phyloP scores from a whole-genome alignment of 2,113 vertebrate species.

The Scomber scombrus region DNA sequence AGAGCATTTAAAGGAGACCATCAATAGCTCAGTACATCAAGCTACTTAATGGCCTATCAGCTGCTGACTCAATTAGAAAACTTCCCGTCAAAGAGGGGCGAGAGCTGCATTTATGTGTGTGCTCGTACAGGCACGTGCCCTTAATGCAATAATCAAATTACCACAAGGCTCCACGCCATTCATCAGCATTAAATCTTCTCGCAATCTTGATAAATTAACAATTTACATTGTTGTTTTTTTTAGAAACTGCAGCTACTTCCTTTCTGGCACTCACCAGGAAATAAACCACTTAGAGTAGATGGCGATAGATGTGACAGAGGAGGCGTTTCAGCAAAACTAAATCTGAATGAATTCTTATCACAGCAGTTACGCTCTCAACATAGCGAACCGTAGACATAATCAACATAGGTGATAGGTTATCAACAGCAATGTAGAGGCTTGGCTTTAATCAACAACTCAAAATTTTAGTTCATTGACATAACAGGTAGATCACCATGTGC shows the following conservation, averaged over 20 bases:
- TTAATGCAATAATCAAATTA: slow-evolving; percentile 51
- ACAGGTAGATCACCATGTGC: slow-evolving; percentile 17
- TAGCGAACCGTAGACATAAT: background rate
- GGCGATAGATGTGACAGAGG: slow-evolving; percentile 12
- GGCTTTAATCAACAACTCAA: background rate
- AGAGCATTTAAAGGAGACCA: slow-evolving; percentile 24
- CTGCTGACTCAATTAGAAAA: slow-evolving; percentile 52
- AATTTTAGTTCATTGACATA: background rate
- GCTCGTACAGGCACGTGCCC: background rate
- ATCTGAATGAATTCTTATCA: slow-evolving; percentile 33
- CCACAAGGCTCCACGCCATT: slow-evolving; percentile 21
- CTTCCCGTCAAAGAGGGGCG: slow-evolving; percentile 5
- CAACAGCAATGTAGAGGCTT: background rate
- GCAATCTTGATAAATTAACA: slow-evolving; percentile 44
- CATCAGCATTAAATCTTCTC: slow-evolving; percentile 42
- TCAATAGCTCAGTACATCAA: slow-evolving; percentile 39
- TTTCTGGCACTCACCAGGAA: slow-evolving; percentile 31
- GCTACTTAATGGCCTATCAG: slow-evolving; percentile 54
- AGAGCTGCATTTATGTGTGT: background rate
- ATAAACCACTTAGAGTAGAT: slow-evolving; percentile 19
- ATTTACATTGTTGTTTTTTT: slow-evolving; percentile 14
- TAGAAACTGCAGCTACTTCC: slow-evolving; percentile 15
- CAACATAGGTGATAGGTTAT: background rate
- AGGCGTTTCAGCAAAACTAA: slow-evolving; percentile 5
- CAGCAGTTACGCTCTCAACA: slow-evolving; percentile 11